Conservation (phyloP, 1,140 invertebrate genomes). For the Rhagoletis zephyria region DNA sequence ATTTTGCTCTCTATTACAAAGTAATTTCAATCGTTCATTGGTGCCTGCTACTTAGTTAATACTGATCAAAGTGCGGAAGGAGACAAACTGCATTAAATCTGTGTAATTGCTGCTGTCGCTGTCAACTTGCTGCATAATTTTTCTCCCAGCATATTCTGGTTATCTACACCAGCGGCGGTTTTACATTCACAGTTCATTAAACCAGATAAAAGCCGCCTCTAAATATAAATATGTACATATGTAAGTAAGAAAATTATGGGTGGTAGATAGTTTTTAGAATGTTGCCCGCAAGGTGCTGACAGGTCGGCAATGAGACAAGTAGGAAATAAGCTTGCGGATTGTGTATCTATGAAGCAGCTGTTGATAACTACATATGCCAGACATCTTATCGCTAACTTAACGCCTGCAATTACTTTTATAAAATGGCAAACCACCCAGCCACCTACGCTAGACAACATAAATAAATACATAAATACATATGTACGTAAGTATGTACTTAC, state of each 20-base stretch:
- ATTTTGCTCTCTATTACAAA: no score
- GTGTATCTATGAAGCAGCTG: not conserved
- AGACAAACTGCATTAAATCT: not conserved
- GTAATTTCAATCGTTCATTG: not conserved
- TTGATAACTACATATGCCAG: not conserved
- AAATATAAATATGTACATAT: not conserved
- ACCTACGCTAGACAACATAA: not conserved
- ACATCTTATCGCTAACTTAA: constrained; percentile 10
- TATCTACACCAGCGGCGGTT: not conserved
- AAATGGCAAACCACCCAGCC: constrained; percentile 21
- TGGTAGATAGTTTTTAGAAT: not conserved
- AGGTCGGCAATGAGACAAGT: not conserved
- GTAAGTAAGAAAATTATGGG: not conserved
- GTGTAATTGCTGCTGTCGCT: constrained; percentile 22
- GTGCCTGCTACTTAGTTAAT: not conserved
- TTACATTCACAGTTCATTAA: constrained; percentile 31
- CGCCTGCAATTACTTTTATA: not conserved
- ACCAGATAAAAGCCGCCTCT: not conserved
- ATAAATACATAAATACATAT: not conserved
- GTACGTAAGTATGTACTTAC: no score
- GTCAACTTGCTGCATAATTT: not conserved
- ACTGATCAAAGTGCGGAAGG: not conserved
- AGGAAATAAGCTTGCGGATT: not conserved
- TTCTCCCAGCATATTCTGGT: not conserved
- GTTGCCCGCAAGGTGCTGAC: constrained; percentile 14